phyloP scores from a whole-genome alignment of 2,888 invertebrate species.

The Ormyrus pomaceus region DNA sequence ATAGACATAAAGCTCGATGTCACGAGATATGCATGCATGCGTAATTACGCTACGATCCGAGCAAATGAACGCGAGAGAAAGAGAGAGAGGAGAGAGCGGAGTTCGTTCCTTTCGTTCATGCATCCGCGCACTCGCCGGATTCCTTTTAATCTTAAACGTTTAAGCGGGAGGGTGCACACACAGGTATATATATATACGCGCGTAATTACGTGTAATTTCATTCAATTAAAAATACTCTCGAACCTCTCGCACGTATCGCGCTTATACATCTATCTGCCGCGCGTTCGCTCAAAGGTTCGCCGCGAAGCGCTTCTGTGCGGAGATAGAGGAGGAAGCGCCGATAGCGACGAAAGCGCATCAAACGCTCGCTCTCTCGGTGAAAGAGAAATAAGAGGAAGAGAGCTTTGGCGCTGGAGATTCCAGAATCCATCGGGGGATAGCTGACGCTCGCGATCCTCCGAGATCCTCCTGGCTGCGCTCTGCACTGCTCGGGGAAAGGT shows the following conservation, averaged over 20 bases:
- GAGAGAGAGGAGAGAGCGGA: constrained; percentile 9
- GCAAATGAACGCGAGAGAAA: constrained; percentile 29
- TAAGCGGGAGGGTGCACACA: constrained; percentile 57
- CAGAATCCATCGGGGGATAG: constrained; percentile 34
- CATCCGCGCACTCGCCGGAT: constrained; percentile 57
- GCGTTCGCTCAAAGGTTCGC: constrained; percentile 9
- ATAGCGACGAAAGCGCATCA: too few species aligned
- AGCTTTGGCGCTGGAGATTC: background rate
- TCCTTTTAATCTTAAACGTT: constrained; percentile 67
- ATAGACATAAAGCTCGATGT: constrained; percentile 50
- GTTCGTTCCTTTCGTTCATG: constrained; percentile 14
- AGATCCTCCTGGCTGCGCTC: background rate
- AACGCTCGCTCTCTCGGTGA: background rate
- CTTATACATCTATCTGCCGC: constrained; percentile 1
- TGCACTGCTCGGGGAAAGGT: constrained; percentile 20
- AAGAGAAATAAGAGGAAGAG: too few species aligned
- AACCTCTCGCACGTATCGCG: constrained; percentile 4
- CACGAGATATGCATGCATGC: constrained; percentile 59
- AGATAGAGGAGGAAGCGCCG: constrained; percentile 1
- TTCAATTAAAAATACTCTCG: constrained; percentile 61
- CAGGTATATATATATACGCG: constrained; percentile 12
- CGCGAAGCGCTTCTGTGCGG: background rate
- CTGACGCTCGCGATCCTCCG: constrained; percentile 24
- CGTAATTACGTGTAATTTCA: constrained; percentile 68
- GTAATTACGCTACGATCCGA: constrained; percentile 62